These are phyloP conservation scores for Parnassius orleans DNA, from an alignment of 2,888 invertebrate species.

Conservation along the genomic window DNA sequence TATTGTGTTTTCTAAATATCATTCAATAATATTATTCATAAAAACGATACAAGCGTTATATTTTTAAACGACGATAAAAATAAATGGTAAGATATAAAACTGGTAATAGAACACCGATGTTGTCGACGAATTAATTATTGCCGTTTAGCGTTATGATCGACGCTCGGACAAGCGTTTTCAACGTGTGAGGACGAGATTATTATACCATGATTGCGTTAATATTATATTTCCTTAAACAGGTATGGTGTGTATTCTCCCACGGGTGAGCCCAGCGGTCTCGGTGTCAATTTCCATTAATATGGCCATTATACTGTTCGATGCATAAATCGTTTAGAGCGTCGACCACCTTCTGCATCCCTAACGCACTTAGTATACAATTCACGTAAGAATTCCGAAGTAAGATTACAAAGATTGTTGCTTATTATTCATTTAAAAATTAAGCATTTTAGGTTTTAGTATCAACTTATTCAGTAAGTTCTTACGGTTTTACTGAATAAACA, in stretches of 20 bases:
- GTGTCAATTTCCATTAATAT: slow-evolving; percentile 77
- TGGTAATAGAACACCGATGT: slow-evolving; percentile 27
- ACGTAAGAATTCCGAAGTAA: neutral
- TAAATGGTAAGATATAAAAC: slow-evolving; percentile 24
- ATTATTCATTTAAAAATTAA: too few species aligned
- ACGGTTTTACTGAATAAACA: too few species aligned
- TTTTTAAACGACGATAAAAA: slow-evolving; percentile 25
- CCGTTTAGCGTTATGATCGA: slow-evolving; percentile 49
- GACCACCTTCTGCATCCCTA: slow-evolving; percentile 44
- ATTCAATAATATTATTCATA: slow-evolving; percentile 1
- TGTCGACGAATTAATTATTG: slow-evolving; percentile 54
- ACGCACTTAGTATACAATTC: neutral
- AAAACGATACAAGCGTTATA: slow-evolving; percentile 17
- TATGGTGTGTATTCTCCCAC: slow-evolving; percentile 50
- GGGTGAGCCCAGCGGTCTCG: slow-evolving; percentile 48
- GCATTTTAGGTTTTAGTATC: too few species aligned
- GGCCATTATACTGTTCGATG: slow-evolving; percentile 63
- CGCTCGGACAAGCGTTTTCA: slow-evolving; percentile 54
- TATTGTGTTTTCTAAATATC: too few species aligned
- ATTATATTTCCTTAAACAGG: slow-evolving; percentile 70
- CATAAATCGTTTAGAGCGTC: slow-evolving; percentile 65
- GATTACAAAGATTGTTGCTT: neutral
- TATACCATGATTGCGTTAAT: slow-evolving; percentile 69
- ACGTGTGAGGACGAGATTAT: slow-evolving; percentile 66
- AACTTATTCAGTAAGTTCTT: neutral